These are phyloP conservation scores for Actenoides hombroni DNA, from an alignment of 2,113 vertebrate species.

Conservation along the genomic window DNA sequence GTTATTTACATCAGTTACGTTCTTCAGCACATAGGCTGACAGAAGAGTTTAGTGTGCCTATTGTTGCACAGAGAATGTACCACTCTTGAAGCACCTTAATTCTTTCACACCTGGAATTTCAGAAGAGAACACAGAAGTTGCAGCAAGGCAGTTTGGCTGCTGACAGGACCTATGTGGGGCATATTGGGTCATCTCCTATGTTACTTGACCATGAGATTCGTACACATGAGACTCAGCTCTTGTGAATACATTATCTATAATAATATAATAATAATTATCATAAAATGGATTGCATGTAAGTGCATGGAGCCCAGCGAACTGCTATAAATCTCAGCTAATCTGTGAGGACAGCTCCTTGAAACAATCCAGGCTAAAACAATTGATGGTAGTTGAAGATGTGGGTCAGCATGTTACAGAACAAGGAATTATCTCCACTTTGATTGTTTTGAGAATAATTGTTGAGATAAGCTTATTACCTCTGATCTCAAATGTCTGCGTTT, in stretches of 20 bases:
- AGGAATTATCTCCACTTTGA: slow-evolving; percentile 24
- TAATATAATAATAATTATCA: not conserved
- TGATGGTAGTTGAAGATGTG: slow-evolving; percentile 27
- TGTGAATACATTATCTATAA: not conserved
- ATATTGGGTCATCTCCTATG: not conserved
- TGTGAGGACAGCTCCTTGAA: slow-evolving; percentile 12
- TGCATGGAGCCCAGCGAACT: not conserved
- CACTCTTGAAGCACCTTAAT: not conserved
- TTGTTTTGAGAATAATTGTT: slow-evolving; percentile 46
- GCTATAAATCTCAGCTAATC: slow-evolving; percentile 36
- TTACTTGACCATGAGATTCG: not conserved
- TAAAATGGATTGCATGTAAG: not conserved
- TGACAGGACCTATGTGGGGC: not conserved
- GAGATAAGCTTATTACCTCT: slow-evolving; percentile 56
- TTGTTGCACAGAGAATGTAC: not conserved
- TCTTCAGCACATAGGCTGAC: not conserved
- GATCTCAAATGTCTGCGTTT: slow-evolving; percentile 47
- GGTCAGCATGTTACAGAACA: slow-evolving; percentile 34
- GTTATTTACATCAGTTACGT: not conserved
- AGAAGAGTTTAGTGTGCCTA: not conserved
- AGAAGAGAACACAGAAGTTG: not conserved
- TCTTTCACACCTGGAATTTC: not conserved
- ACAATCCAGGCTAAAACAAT: slow-evolving; percentile 16
- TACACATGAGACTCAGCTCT: not conserved
- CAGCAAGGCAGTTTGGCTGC: not conserved